These are phyloP conservation scores for Cavia aperea DNA, from an alignment of 2,113 vertebrate genomes.

Conservation along the genomic window DNA sequence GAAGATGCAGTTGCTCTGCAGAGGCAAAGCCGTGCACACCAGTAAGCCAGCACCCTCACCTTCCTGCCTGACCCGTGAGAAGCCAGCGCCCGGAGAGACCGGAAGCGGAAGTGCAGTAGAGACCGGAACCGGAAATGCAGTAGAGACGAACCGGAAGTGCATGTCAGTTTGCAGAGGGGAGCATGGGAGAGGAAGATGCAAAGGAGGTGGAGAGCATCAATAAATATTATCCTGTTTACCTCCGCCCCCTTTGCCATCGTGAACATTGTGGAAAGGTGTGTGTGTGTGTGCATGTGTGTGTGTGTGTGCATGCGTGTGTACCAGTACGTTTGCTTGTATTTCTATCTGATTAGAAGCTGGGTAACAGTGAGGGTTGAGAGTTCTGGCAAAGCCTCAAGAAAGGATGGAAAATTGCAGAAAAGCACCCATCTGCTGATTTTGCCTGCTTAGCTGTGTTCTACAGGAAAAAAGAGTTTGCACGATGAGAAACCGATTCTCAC, in stretches of 20 bases:
- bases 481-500: neutral
- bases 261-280: conserved; percentile 8
- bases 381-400: neutral
- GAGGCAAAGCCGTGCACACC: neutral
- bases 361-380: neutral
- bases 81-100: neutral
- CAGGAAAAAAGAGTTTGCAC: neutral
- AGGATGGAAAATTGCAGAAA: neutral
- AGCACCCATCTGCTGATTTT: neutral
- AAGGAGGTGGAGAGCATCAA: neutral
- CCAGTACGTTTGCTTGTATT: neutral
- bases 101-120: neutral
- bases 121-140: neutral
- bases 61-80: conserved; percentile 11
- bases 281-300: neutral
- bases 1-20: neutral
- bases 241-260: neutral
- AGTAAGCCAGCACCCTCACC: no score
- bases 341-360: neutral
- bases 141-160: no score
- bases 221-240: neutral
- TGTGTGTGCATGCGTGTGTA: no score
- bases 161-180: neutral
- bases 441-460: neutral
- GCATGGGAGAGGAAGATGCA: neutral